These are phyloP conservation scores for Leucoraja ocellata DNA, from an alignment of 2,797 vertebrate genomes.

Conservation along the genomic window DNA sequence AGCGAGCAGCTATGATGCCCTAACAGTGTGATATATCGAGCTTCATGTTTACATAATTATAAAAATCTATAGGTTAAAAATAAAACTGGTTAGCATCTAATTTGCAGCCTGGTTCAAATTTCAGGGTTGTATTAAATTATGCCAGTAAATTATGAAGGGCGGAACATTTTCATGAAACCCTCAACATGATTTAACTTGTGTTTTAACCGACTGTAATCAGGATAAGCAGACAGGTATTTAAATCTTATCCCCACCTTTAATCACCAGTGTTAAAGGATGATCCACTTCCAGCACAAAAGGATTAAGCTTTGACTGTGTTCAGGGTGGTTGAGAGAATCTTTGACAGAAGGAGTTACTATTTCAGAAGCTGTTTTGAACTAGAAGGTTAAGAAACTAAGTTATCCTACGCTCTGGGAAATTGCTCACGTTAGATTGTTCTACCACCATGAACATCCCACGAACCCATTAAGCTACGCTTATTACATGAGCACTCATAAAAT, in stretches of 20 bases:
- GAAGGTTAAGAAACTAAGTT: not conserved
- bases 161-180: not conserved
- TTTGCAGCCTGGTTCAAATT: not conserved
- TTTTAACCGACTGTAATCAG: not conserved
- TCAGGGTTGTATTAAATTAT: not conserved
- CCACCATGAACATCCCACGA: not conserved
- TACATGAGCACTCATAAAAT: not conserved
- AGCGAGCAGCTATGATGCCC: too few relatives aligned
- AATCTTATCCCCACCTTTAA: not conserved
- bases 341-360: not conserved
- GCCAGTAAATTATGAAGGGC: too few relatives aligned
- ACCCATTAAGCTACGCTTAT: not conserved
- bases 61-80: not conserved
- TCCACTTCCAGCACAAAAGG: not conserved
- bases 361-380: not conserved
- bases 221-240: not conserved
- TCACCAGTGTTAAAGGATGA: not conserved
- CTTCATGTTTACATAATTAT: not conserved
- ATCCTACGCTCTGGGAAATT: not conserved
- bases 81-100: not conserved
- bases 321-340: not conserved
- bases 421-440: not conserved
- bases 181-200: not conserved
- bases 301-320: not conserved
- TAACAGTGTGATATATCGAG: not conserved